Percentiles rank a stretch among this genome's conserved stretches.
phyloP scores from a whole-genome alignment of 2,113 vertebrate genomes.

The Toxotes jaculatrix region DNA sequence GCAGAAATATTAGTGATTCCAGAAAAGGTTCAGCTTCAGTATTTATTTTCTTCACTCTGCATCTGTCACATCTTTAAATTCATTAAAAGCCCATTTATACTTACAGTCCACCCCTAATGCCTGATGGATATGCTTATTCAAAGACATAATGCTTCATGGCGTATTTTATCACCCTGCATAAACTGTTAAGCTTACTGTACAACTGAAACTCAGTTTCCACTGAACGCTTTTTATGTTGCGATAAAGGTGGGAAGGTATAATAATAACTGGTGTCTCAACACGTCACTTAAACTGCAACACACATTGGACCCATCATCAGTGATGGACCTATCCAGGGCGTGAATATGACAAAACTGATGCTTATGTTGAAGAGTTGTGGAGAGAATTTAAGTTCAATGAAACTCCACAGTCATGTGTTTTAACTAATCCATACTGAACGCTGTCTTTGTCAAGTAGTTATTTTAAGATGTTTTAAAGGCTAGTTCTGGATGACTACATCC shows the following conservation, averaged over 20 bases:
- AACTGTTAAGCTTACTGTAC: background rate
- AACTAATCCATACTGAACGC: background rate
- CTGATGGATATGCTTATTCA: background rate
- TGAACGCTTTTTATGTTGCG: background rate
- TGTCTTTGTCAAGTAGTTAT: background rate
- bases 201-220: background rate
- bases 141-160: slow-evolving; percentile 2
- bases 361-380: background rate
- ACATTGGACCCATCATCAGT: background rate
- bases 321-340: background rate
- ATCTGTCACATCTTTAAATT: background rate
- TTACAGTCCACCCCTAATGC: background rate
- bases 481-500: no score
- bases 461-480: background rate
- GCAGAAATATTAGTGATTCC: background rate
- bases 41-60: background rate
- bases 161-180: background rate
- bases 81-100: background rate
- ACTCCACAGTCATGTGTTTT: background rate
- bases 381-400: background rate
- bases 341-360: no score
- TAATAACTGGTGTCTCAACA: background rate
- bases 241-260: background rate
- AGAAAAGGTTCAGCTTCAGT: background rate
- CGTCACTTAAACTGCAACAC: no score